phyloP scores from a whole-genome alignment of 1,140 invertebrate species.

The Atta cephalotes region DNA sequence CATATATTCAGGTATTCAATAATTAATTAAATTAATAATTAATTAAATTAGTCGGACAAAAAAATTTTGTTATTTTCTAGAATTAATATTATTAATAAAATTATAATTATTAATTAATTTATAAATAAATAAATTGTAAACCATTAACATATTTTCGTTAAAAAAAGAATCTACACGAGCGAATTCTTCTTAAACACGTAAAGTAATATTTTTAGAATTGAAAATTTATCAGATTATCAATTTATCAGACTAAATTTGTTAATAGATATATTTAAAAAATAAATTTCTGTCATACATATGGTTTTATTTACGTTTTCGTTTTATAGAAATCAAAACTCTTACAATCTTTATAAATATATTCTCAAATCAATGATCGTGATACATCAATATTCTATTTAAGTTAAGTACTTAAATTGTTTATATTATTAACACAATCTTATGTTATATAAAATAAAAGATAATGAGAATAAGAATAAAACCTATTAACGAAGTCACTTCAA shows the following conservation, averaged over 20 bases:
- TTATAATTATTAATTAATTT: neutral
- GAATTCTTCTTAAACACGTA: neutral
- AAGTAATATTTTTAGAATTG: neutral
- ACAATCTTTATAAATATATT: neutral
- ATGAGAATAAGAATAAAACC: conserved; percentile 23
- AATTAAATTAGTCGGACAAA: no score
- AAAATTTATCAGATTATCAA: neutral
- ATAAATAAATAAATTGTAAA: neutral
- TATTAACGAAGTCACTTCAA: conserved; percentile 24
- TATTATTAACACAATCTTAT: neutral
- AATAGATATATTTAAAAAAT: neutral
- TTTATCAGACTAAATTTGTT: neutral
- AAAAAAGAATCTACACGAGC: neutral
- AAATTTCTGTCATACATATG: neutral
- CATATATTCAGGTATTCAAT: neutral
- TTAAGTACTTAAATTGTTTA: neutral
- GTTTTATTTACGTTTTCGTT: neutral
- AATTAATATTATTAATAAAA: neutral
- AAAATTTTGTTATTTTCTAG: neutral
- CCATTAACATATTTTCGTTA: neutral
- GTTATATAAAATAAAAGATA: conserved; percentile 30
- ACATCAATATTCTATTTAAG: conserved; percentile 5
- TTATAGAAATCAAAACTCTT: neutral
- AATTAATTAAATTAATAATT: neutral
- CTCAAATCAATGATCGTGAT: neutral